Evolutionary conservation across 2,797 vertebrate genomes (phyloP), one percentile per base, ranked within the genome.

Genomic region (Aldrovandia affinis): DNA sequence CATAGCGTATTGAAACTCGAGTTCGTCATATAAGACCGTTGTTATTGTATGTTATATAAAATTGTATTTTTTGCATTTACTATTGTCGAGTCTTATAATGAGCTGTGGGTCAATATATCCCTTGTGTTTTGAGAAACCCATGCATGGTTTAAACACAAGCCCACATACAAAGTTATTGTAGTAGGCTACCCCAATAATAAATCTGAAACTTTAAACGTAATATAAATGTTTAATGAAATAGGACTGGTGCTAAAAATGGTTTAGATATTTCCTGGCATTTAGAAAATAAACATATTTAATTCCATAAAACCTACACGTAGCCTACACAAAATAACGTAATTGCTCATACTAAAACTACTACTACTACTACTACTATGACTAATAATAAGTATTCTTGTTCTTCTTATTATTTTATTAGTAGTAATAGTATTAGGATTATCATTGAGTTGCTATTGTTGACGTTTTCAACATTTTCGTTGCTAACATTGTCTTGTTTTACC

Each of bases 371-470:
- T 33, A 33, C 30, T 18, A 39, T 14, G 25, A 3, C 12, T 18
- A 2, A n/a, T 15, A 18, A 33, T 33, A 68, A 28, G 5, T 63
- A 30, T 6, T 55, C 15, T 3, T 55, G 22, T 3, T 57, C 15
- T 3, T 57, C 0, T 2, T 55, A 2, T 15, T 55, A 55, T 18
- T 55, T 18, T 55, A 55, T 2, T 55, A 55, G 5, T 15, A 54
- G 10, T 54, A 54, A 54, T 54, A 54, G 81, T 82, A 61, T 81
- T 85, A 81, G 68, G 65, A 80, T 52, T 52, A 12, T 52, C n/a
- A n/a, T n/a, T n/a, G n/a, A n/a, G n/a, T n/a, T 57, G 55, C 15
- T 63, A 10, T 63, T 63, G n/a, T 25, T 25, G n/a, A n/a, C 9
- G 59, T 63, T 63, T 63, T 63, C 22, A 12, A n/a, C 25, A 4